These are phyloP conservation scores for Hypomecis atomaria DNA, from an alignment of 2,888 invertebrate species.

Conservation along the genomic window DNA sequence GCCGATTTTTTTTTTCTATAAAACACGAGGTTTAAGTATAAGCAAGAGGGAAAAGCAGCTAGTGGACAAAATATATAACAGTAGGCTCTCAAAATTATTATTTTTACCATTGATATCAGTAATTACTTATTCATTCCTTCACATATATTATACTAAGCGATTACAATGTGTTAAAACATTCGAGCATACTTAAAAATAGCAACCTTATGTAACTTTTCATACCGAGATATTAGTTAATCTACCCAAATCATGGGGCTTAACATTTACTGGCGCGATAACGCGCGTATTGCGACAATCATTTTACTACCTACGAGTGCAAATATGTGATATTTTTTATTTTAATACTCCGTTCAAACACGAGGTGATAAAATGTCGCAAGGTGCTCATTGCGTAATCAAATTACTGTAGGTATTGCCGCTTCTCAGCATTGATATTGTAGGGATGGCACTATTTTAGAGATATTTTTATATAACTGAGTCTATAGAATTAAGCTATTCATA, in stretches of 20 bases:
- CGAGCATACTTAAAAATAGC: conserved; percentile 7
- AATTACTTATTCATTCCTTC: no score
- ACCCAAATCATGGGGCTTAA: not conserved
- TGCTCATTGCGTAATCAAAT: conserved; percentile 48
- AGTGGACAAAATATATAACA: no score
- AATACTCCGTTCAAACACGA: conserved; percentile 20
- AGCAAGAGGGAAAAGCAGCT: no score
- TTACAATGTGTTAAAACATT: not conserved
- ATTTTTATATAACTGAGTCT: no score
- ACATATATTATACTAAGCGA: conserved; percentile 12
- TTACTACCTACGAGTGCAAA: conserved; percentile 22
- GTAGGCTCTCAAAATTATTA: no score
- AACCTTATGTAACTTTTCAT: not conserved
- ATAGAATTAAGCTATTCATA: no score
- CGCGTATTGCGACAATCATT: conserved; percentile 1
- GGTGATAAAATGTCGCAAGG: conserved; percentile 60
- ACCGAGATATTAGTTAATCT: not conserved
- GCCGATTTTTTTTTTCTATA: no score
- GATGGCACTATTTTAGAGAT: conserved; percentile 11
- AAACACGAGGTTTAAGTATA: no score
- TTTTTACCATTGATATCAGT: no score
- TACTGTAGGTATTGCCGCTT: conserved; percentile 42
- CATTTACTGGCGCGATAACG: not conserved
- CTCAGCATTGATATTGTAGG: conserved; percentile 10
- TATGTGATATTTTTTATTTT: conserved; percentile 8